These are phyloP conservation scores for Andrena camellia DNA, from an alignment of 2,888 invertebrate genomes.

Conservation along the genomic window DNA sequence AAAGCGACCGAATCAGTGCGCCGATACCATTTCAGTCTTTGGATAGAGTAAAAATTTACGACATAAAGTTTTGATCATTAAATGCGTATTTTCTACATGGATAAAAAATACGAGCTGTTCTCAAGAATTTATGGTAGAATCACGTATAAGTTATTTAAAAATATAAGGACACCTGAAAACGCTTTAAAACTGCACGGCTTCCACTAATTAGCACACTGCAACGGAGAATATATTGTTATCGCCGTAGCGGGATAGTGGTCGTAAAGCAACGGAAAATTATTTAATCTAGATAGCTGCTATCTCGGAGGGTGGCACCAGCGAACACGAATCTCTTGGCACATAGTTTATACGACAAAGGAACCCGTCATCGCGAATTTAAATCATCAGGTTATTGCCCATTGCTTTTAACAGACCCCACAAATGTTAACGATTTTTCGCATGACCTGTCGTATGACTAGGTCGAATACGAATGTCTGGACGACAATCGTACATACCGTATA, in stretches of 20 bases:
- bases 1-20: too few relatives aligned
- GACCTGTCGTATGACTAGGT: too few relatives aligned
- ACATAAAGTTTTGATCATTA: too few relatives aligned
- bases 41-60: too few relatives aligned
- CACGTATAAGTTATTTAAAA: too few relatives aligned
- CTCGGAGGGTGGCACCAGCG: constrained; percentile 8
- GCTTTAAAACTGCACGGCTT: neutral
- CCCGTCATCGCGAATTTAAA: constrained; percentile 11
- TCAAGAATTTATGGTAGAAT: too few relatives aligned
- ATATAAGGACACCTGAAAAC: neutral
- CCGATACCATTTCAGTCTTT: too few relatives aligned
- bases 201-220: constrained; percentile 26
- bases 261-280: constrained; percentile 40
- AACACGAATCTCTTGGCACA: constrained; percentile 11
- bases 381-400: neutral
- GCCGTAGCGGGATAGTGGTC: neutral
- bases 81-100: too few relatives aligned
- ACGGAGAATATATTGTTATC: constrained; percentile 45
- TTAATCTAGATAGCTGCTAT: constrained; percentile 54
- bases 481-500: too few relatives aligned
- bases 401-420: neutral
- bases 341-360: neutral
- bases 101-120: too few relatives aligned
- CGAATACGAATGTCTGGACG: too few relatives aligned
- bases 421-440: too few relatives aligned